Base-by-base conservation (phyloP, 1,140 invertebrate species). In the Drosophila melanica region DNA sequence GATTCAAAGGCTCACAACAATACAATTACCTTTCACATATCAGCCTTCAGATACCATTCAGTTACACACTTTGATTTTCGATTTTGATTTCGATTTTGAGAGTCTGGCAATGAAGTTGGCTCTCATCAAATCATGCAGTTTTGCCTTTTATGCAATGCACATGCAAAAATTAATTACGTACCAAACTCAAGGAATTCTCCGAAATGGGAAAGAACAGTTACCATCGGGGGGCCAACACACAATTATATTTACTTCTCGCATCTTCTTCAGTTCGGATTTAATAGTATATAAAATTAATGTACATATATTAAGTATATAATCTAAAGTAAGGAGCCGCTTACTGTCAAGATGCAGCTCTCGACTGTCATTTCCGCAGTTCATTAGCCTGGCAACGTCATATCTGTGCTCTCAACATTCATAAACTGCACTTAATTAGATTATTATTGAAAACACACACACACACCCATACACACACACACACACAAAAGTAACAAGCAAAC, bases 351-450 rank as follows among this genome's bases (percentile, higher is more conserved):
- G 18, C 16, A 51, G 57, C 35, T 59, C 23, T 44, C 55, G 42
- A 48, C 45, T 68, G 55, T 60, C 65, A 60, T 59, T 59, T 67
- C 30, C 57, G 57, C 57, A 64, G 44, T 76, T 75, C 41, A 82
- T 72, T 75, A 62, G 75, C 59, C 60, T 41, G 27, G 10, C 47
- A 67, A 42, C 39, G 45, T 50, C 57, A 50, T 74, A 63, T 68
- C 44, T 63, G 42, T n/a, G 3, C 42, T 74, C 42, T 59, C 44
- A 63, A 59, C 78, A 42, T 48, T 70, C 62, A 78, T 75, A 69
- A 78, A 71, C 65, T 75, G 44, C 33, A 70, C 75, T 60, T 86
- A 79, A 86, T 86, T 86, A 87, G 79, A 87, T 86, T 86, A 82
- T 86, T 86, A 86, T 86, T 78, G 81, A 77, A 69, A 79, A 48